A percentile compares a stretch with the other conserved stretches of the same genome.
Evolutionary conservation across 2,113 vertebrate genomes (phyloP).

Genomic region (Malurus cyaneus): DNA sequence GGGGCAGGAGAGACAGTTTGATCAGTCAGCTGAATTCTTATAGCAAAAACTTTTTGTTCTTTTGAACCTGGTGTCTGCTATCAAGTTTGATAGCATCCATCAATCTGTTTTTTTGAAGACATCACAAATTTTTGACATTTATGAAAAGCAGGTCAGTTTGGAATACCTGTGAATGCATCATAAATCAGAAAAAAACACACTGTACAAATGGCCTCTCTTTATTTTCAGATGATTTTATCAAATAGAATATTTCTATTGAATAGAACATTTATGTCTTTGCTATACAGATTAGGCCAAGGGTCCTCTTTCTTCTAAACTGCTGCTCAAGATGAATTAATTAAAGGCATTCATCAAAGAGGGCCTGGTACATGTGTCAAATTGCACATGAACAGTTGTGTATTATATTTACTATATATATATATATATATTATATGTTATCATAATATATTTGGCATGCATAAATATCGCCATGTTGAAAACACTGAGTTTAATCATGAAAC

Average conservation of each 20-base stretch:
- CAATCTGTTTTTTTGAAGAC: slow-evolving; percentile 61
- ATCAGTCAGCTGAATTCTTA: slow-evolving; percentile 67
- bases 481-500: neutral
- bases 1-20: slow-evolving; percentile 20
- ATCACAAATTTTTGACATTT: slow-evolving; percentile 58
- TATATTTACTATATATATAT: neutral
- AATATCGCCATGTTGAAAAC: neutral
- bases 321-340: neutral
- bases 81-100: slow-evolving; percentile 67
- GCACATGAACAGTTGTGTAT: neutral
- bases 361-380: neutral
- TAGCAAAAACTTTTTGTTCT: slow-evolving; percentile 43
- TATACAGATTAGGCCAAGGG: neutral
- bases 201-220: slow-evolving; percentile 3
- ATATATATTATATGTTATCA: neutral
- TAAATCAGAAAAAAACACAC: slow-evolving; percentile 45
- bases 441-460: neutral
- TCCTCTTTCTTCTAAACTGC: neutral
- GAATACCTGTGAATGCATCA: slow-evolving; percentile 47
- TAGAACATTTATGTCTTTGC: neutral
- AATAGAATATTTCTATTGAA: neutral
- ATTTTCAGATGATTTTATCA: slow-evolving; percentile 18
- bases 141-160: slow-evolving; percentile 61
- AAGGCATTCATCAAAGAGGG: neutral
- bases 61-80: slow-evolving; percentile 36